Percentiles rank a stretch among this genome's conserved stretches.
Conservation (phyloP, 2,113 vertebrate genomes). For the Heterotilapia buettikoferi region DNA sequence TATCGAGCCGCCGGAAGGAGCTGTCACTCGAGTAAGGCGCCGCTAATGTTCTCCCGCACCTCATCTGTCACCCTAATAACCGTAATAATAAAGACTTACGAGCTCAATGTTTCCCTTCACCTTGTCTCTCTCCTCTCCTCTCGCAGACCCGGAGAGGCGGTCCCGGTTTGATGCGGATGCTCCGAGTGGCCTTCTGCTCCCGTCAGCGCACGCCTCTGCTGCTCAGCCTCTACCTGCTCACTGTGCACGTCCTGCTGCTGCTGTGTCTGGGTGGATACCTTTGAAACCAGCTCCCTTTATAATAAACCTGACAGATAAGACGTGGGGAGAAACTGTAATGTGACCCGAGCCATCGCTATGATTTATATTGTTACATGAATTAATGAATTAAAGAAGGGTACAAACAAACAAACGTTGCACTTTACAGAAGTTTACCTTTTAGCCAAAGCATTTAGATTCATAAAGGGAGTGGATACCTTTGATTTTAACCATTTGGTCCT, state of each 20-base stretch:
- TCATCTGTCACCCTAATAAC: not conserved
- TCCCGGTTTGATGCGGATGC: constrained; percentile 70
- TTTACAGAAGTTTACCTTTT: constrained; percentile 45
- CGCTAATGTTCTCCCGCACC: not conserved
- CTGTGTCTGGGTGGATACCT: constrained; percentile 87
- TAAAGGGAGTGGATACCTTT: not conserved
- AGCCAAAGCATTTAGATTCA: constrained; percentile 49
- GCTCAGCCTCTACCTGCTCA: constrained; percentile 77
- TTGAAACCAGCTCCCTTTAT: constrained; percentile 52
- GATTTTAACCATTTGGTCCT: not conserved
- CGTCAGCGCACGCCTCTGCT: constrained; percentile 82
- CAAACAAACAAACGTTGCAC: constrained; percentile 38
- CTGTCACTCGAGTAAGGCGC: constrained; percentile 76
- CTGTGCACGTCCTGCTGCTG: constrained; percentile 82
- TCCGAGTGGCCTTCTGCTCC: constrained; percentile 76
- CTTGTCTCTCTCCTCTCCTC: not conserved
- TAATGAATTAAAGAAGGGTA: not conserved
- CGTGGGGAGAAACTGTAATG: not conserved
- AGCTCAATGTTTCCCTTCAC: not conserved
- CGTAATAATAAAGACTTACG: not conserved
- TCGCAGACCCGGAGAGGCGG: constrained; percentile 70
- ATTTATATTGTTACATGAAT: constrained; percentile 9
- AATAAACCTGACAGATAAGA: not conserved
- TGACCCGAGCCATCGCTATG: not conserved
- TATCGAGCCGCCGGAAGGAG: constrained; percentile 73